A percentile compares a stretch with the other conserved stretches of the same genome.
Evolutionary conservation across 2,113 vertebrate genomes (phyloP).

Genomic region (Meriones unguiculatus): DNA sequence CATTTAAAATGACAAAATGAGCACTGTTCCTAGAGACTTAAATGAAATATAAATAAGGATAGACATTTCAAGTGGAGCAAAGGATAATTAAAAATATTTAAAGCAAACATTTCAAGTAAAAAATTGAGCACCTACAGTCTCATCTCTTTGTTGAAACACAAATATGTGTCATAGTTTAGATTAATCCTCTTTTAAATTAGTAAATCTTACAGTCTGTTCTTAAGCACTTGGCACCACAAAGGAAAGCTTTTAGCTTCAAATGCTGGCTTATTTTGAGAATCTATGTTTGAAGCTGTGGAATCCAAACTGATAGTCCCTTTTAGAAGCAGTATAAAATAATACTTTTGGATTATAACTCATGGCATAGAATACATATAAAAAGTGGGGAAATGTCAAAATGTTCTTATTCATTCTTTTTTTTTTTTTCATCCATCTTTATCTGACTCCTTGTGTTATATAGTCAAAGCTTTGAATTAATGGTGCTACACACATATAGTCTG

Average conservation of each 20-base stretch:
- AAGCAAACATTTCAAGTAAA: not conserved
- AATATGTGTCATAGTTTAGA: constrained; percentile 13
- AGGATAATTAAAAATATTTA: not conserved
- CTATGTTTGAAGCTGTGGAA: constrained; percentile 8
- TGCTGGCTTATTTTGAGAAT: not conserved
- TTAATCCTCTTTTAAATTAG: constrained; percentile 3
- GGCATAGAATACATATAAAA: not conserved
- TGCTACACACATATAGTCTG: not conserved
- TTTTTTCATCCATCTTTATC: not conserved
- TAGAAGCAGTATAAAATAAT: not conserved
- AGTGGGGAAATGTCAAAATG: not conserved
- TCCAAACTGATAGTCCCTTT: constrained; percentile 26
- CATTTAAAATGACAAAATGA: not conserved
- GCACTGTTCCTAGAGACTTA: not conserved
- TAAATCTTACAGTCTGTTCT: not conserved
- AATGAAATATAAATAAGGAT: not conserved
- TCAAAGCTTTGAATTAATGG: not conserved
- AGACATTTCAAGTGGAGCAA: not conserved
- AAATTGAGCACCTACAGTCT: not conserved
- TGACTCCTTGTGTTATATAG: not conserved
- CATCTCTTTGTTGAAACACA: not conserved
- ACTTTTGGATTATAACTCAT: not conserved
- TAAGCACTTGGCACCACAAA: not conserved
- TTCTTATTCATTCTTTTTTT: not conserved
- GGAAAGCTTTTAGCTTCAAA: not conserved